These are phyloP conservation scores for Berghia stephanieae DNA, from an alignment of 1,140 invertebrate genomes.

Conservation along the genomic window DNA sequence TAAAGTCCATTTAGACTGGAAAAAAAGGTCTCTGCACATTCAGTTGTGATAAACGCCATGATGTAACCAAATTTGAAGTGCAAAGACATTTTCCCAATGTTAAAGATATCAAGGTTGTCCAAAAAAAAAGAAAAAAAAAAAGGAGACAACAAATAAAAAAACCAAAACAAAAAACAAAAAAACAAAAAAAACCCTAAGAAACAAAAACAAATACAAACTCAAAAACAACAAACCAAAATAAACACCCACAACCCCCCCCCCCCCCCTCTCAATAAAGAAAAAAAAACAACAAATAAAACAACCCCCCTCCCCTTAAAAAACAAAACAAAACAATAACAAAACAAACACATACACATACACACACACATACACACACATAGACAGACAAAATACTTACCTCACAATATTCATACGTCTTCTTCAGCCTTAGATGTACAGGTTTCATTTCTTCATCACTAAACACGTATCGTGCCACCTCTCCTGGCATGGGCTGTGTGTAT, in stretches of 20 bases:
- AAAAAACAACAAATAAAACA: background rate
- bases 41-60: too few relatives aligned
- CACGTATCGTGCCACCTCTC: slow-evolving; percentile 55
- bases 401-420: slow-evolving; percentile 55
- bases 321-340: background rate
- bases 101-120: background rate
- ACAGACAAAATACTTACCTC: slow-evolving; percentile 43
- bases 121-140: background rate
- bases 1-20: too few relatives aligned
- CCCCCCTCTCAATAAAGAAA: too few relatives aligned
- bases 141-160: background rate
- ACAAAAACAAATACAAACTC: background rate
- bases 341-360: background rate
- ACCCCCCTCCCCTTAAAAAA: background rate
- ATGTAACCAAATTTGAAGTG: too few relatives aligned
- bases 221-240: too few relatives aligned
- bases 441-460: slow-evolving; percentile 60
- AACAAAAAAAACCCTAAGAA: background rate
- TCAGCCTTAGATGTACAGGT: slow-evolving; percentile 47
- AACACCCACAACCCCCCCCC: too few relatives aligned
- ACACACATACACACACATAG: background rate
- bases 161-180: background rate
- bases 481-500: slow-evolving; percentile 50
- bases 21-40: too few relatives aligned
- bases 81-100: too few relatives aligned